Evolutionary conservation across 2,888 invertebrate genomes (phyloP), one percentile per base, ranked within the genome.

Genomic region (Cryptophagus acutangulus): DNA sequence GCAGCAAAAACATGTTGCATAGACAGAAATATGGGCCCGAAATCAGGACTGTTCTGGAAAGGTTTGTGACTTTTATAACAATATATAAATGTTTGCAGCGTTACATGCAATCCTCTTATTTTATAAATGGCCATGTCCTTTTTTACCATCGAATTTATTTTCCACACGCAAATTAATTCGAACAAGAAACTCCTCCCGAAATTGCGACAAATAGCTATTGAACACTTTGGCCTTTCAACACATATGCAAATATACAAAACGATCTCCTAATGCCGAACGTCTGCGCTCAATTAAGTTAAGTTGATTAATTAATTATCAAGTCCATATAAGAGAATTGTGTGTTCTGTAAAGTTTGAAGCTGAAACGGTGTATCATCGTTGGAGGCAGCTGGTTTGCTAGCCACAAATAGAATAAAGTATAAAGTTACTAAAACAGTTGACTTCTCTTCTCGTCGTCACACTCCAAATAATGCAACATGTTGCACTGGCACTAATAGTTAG

Each of bases 1-100:
- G 56, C 58, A 54, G 59, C 61, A 65, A 65, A 67, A 67, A 67
- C 66, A 67, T 65, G 64, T 66, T 67, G 65, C 65, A 55, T 57
- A 55, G 66, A 65, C 65, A 66, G 67, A 67, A 65, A 65, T 67
- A 67, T 65, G 65, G 58, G 53, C 40, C 49, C 46, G 38, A 54
- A 49, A 28, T 49, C 51, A 51, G 48, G 38, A 49, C 59, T 61
- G 62, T 49, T 57, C 51, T 45, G 52, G 61, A 62, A 63, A 62
- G 60, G 62, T 63, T 63, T 62, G 62, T 58, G 62, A 63, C 63
- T 62, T 62, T 62, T 63, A 62, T 63, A 63, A 63, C 59, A 63
- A 62, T 62, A 62, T 62, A 62, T 62, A 61, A 61, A 62, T 58
- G 61, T 58, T 59, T 12, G 26, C 26, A 26, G 10, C 26, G 26